Percentiles rank a stretch among this genome's conserved stretches.
phyloP scores from a whole-genome alignment of 2,888 invertebrate genomes.

The Seira sanloemensis region DNA sequence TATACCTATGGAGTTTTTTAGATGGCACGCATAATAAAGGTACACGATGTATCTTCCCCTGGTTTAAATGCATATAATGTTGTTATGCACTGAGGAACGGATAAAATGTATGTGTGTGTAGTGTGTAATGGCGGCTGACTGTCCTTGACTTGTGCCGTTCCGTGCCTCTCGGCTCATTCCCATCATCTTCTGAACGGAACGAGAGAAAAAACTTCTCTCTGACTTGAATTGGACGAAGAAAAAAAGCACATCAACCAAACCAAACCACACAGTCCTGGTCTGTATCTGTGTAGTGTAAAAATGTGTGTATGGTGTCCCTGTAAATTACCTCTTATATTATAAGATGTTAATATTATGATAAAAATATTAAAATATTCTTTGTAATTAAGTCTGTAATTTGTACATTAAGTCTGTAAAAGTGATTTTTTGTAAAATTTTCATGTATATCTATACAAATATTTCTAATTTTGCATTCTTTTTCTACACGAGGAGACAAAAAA shows the following conservation, averaged over 20 bases:
- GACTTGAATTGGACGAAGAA: constrained; percentile 39
- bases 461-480: constrained; percentile 62
- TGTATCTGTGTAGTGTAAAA: constrained; percentile 58
- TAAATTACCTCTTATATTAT: constrained; percentile 62
- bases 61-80: constrained; percentile 31
- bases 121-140: constrained; percentile 67
- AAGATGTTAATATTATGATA: constrained; percentile 60
- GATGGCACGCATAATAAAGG: neutral
- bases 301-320: constrained; percentile 64
- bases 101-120: constrained; percentile 39
- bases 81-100: constrained; percentile 48
- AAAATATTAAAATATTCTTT: constrained; percentile 54
- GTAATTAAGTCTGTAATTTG: constrained; percentile 61
- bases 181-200: constrained; percentile 57
- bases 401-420: constrained; percentile 50
- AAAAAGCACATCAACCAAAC: constrained; percentile 57
- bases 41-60: neutral
- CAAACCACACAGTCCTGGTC: constrained; percentile 60
- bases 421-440: constrained; percentile 65
- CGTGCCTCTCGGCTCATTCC: constrained; percentile 56
- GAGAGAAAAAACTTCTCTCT: neutral
- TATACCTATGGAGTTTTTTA: constrained; percentile 14
- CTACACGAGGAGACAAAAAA: constrained; percentile 39
- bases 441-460: constrained; percentile 45
- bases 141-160: constrained; percentile 69